A percentile compares a stretch with the other conserved stretches of the same genome.
phyloP scores from a whole-genome alignment of 1,140 invertebrate species.

The Lutraria rhynchaena region DNA sequence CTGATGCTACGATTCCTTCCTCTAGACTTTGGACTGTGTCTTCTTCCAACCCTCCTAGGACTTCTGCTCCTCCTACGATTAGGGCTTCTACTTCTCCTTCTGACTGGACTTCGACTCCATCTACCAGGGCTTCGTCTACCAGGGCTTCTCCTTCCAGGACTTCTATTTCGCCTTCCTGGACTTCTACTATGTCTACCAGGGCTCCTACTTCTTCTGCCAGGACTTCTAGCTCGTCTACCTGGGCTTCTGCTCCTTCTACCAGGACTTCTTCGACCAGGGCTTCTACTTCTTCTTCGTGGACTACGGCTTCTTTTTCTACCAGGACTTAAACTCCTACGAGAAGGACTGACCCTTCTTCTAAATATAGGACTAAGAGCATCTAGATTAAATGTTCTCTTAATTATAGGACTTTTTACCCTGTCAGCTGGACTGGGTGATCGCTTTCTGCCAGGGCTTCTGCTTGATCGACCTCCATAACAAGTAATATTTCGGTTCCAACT shows the following conservation, averaged over 20 bases:
- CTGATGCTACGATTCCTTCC: conserved; percentile 35
- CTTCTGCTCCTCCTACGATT: conserved; percentile 17
- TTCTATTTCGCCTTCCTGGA: conserved; percentile 4
- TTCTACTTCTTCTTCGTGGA: conserved; percentile 10
- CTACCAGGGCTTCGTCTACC: conserved; percentile 14
- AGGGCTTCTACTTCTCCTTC: conserved; percentile 15
- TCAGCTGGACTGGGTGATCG: conserved; percentile 9
- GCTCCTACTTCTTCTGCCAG: conserved; percentile 30
- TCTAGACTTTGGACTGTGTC: neutral
- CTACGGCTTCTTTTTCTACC: conserved; percentile 1
- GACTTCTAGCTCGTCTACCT: neutral
- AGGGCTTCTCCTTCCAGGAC: conserved; percentile 25
- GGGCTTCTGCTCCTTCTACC: conserved; percentile 11
- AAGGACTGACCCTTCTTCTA: conserved; percentile 37
- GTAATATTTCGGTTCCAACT: conserved; percentile 48
- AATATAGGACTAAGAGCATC: conserved; percentile 35
- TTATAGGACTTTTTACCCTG: conserved; percentile 23
- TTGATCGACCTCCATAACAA: conserved; percentile 3
- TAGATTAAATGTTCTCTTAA: conserved; percentile 43
- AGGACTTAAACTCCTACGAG: conserved; percentile 16
- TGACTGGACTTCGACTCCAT: conserved; percentile 9
- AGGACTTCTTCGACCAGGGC: conserved; percentile 14
- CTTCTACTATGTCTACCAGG: conserved; percentile 15
- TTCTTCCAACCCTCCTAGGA: neutral
- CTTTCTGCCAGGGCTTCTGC: conserved; percentile 4